These are phyloP conservation scores for Neosilurus mollespiculum DNA, from an alignment of 2,797 vertebrate species.

Conservation along the genomic window DNA sequence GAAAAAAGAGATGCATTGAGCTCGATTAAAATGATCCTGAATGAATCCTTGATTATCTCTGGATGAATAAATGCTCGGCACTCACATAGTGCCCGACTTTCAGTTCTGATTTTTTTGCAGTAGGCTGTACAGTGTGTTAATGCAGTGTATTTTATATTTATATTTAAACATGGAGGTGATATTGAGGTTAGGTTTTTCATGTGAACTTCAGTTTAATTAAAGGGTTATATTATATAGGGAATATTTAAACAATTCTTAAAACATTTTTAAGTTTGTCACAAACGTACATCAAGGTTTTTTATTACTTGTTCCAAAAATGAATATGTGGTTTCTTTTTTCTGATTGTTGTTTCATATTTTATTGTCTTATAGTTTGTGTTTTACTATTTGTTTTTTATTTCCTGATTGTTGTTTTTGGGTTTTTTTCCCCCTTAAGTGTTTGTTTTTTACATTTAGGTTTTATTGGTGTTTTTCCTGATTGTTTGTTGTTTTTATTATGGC, in stretches of 20 bases:
- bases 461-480: not conserved
- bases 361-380: conserved; percentile 24
- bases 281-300: not conserved
- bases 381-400: too few species aligned
- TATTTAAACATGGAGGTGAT: not conserved
- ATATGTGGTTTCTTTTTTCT: not conserved
- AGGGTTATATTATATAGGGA: not conserved
- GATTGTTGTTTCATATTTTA: not conserved
- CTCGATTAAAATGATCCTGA: too few species aligned
- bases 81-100: not conserved
- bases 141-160: not conserved
- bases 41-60: not conserved
- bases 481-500: not conserved
- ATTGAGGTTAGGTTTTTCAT: not conserved
- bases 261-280: not conserved
- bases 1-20: not conserved
- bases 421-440: too few species aligned
- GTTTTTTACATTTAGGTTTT: too few species aligned
- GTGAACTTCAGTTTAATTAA: not conserved
- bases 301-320: not conserved
- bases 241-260: not conserved
- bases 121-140: not conserved
- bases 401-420: not conserved
- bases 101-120: too few species aligned
- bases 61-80: too few species aligned